phyloP scores from a whole-genome alignment of 2,888 invertebrate genomes.

The Phragmatobia fuliginosa region DNA sequence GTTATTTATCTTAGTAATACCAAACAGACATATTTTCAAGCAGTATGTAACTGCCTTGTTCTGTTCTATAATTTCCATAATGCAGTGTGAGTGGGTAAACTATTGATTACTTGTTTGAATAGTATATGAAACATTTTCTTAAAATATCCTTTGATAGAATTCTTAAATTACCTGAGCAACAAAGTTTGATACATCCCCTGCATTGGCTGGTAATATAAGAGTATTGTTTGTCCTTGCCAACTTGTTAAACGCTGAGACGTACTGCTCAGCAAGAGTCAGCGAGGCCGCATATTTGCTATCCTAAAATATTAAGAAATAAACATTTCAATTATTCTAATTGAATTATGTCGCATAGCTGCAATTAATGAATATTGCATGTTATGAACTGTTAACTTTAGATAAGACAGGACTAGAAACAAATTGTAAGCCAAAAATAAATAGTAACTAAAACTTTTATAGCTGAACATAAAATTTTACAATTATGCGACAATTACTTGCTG shows the following conservation, averaged over 20 bases:
- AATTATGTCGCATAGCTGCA: not conserved
- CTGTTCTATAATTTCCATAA: too few relatives aligned
- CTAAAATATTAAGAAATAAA: constrained; percentile 64
- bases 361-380: not conserved
- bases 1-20: not conserved
- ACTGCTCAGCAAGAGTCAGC: constrained; percentile 97
- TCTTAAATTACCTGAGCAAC: constrained; percentile 90
- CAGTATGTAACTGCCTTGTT: not conserved
- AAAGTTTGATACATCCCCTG: constrained; percentile 92
- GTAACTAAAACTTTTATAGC: too few relatives aligned
- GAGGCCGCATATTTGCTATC: constrained; percentile 96
- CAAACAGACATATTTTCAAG: not conserved
- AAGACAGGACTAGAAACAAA: not conserved
- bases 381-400: not conserved
- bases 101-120: too few relatives aligned
- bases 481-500: too few relatives aligned
- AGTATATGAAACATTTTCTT: too few relatives aligned
- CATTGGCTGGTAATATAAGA: constrained; percentile 96
- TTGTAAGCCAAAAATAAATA: not conserved
- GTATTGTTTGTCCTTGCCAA: constrained; percentile 98
- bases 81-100: too few relatives aligned
- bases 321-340: not conserved
- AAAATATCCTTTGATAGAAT: not conserved
- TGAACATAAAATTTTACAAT: not conserved
- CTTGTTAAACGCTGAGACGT: constrained; percentile 97